Base-by-base conservation (phyloP, 2,797 vertebrate genomes). In the Rhyacichthys aspro region DNA sequence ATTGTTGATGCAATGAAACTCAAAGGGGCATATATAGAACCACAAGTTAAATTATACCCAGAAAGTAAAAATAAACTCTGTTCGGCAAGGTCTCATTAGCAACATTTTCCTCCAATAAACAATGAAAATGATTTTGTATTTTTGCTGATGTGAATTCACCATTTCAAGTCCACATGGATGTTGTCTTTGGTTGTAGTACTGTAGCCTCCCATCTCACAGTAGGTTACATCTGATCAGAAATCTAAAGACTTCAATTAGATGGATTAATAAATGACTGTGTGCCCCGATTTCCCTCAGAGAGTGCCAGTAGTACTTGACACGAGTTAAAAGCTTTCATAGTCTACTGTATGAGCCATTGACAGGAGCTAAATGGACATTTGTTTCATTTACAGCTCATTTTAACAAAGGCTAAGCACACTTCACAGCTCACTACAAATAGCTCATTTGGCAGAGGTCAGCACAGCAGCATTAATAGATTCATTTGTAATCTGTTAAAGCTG, bases 401-500 rank as follows among this genome's bases (percentile, higher is more conserved):
- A 39, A 45, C 46, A 34, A 47, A 62, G 16, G 18, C 55, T 48
- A 37, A 19, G 38, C 46, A 59, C 52, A 58, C 61, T 48, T 55
- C 43, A 56, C 36, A 28, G 38, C 11, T 38, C 53, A 8, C 64
- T 45, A 39, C 59, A 59, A 60, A 43, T 32, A 48, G 55, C 44
- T 49, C 46, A 32, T 74, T 69, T 69, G 60, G 50, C 55, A 64
- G 63, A 76, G 70, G 63, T 72, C 57, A 73, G 34, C 12, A 7
- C 18, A 8, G 3, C 54, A 32, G 15, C 12, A n/a, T 37, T 48
- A 9, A 47, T 33, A 65, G 57, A 70, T 76, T 82, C 50, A 73
- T 68, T 71, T 70, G 41, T 60, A 43, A 43, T 77, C 56, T 52
- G 33, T 79, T 84, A 66, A 68, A 81, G 69, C 71, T 72, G 77